phyloP scores from a whole-genome alignment of 1,140 invertebrate species.

The Cylas formicarius region DNA sequence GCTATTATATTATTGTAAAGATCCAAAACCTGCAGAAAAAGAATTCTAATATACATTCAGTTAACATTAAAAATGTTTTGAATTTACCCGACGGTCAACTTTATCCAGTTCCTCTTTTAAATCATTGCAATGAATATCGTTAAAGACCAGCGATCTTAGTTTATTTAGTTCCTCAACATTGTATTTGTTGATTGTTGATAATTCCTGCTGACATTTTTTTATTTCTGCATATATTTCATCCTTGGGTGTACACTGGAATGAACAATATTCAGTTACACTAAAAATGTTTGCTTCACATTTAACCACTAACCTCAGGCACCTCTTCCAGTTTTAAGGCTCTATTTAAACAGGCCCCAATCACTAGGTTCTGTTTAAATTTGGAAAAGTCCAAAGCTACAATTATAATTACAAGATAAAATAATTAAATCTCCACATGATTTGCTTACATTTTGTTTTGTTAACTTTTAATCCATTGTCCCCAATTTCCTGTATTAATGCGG shows the following conservation, averaged over 20 bases:
- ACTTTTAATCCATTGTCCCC: constrained; percentile 23
- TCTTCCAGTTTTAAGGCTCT: constrained; percentile 71
- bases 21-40: constrained; percentile 31
- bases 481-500: constrained; percentile 78
- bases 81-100: constrained; percentile 60
- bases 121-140: constrained; percentile 60
- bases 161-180: constrained; percentile 61
- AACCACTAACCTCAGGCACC: constrained; percentile 44
- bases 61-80: constrained; percentile 8
- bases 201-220: constrained; percentile 74
- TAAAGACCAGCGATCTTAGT: constrained; percentile 51
- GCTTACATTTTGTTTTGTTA: constrained; percentile 34
- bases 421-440: too few relatives aligned
- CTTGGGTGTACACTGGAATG: constrained; percentile 43
- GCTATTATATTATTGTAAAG: constrained; percentile 35
- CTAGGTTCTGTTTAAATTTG: constrained; percentile 45
- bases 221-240: constrained; percentile 84
- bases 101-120: constrained; percentile 60
- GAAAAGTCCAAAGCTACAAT: constrained; percentile 32
- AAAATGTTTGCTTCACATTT: too few relatives aligned
- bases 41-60: constrained; percentile 1
- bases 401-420: too few relatives aligned
- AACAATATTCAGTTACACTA: too few relatives aligned
- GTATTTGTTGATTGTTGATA: constrained; percentile 60
- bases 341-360: constrained; percentile 57